Evolutionary conservation across 2,113 vertebrate genomes (phyloP), one percentile per base, ranked within the genome.

Genomic region (Sturnus vulgaris): DNA sequence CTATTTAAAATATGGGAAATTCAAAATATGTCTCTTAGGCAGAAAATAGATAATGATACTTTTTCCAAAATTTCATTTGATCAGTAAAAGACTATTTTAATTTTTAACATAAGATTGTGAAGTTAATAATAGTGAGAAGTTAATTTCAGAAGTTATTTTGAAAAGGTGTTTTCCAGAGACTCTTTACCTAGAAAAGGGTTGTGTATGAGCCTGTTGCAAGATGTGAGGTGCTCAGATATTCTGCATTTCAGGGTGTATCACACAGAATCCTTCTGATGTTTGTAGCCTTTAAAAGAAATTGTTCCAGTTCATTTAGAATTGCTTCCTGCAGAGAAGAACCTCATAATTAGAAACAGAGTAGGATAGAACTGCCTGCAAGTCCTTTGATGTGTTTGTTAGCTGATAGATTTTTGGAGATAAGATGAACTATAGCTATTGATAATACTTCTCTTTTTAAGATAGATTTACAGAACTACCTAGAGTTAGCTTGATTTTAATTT

Each of bases 291-390:
- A 97, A 97, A 97, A 97, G 79, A 97, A 95, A 91, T 90, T 91
- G 49, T 96, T 96, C 93, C 79, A 85, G 12, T 96, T 97, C 53
- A 94, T 91, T 89, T 75, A 69, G 79, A 93, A 79, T 92, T 83
- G 65, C 60, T 95, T 97, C 95, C 94, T 94, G 66, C 85, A 69
- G 92, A 95, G 95, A 97, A 91, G 49, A 95, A 46, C 50, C 57
- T 96, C 53, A n/a, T 97, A 96, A 97, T 97, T 97, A 96, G 96
- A 96, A 97, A 21, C 21, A 91, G 49, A 90, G 49, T 90, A 70
- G 83, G 81, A 88, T 39, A 77, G 57, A 96, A 96, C 80, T 63
- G 56, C 94, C 86, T 82, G 57, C n/a, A 97, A 95, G 60, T 90
- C 92, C 82, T 97, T 97, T 97, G 70, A 96, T 95, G 72, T 92